Evolutionary conservation across 1,140 invertebrate species (phyloP).

Genomic region (Tetramorium parvispinum): DNA sequence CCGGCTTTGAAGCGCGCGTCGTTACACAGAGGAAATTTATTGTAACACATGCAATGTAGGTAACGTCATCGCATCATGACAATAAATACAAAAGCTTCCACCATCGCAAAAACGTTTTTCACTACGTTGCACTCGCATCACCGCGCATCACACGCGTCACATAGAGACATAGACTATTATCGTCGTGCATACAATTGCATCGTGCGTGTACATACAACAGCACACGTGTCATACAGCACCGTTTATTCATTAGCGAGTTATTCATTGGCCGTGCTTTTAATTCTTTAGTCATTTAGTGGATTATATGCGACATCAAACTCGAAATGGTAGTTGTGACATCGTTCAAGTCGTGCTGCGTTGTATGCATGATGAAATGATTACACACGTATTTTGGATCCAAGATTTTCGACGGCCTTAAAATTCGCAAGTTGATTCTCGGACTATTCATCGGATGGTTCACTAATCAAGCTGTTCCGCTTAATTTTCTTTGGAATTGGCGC

Average conservation of each 20-base stretch:
- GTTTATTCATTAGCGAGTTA: conserved; percentile 5
- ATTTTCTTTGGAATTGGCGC: conserved; percentile 38
- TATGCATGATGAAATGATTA: neutral
- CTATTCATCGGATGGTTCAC: neutral
- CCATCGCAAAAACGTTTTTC: neutral
- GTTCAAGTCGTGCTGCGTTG: neutral
- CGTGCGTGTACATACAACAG: neutral
- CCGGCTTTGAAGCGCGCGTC: neutral
- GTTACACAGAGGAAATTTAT: neutral
- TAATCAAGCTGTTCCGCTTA: conserved; percentile 35
- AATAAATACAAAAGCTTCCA: neutral
- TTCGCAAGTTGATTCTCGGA: neutral
- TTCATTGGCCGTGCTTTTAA: neutral
- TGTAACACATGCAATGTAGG: neutral
- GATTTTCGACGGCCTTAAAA: neutral
- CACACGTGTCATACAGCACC: neutral
- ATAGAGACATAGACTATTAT: neutral
- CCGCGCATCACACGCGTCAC: neutral
- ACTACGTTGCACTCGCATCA: neutral
- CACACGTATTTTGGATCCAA: neutral
- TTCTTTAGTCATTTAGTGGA: neutral
- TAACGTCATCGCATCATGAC: neutral
- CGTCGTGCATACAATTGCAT: neutral
- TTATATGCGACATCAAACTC: conserved; percentile 9
- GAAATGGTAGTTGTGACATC: neutral